These are phyloP conservation scores for Pardalotus punctatus DNA, from an alignment of 2,113 vertebrate genomes.

Conservation along the genomic window DNA sequence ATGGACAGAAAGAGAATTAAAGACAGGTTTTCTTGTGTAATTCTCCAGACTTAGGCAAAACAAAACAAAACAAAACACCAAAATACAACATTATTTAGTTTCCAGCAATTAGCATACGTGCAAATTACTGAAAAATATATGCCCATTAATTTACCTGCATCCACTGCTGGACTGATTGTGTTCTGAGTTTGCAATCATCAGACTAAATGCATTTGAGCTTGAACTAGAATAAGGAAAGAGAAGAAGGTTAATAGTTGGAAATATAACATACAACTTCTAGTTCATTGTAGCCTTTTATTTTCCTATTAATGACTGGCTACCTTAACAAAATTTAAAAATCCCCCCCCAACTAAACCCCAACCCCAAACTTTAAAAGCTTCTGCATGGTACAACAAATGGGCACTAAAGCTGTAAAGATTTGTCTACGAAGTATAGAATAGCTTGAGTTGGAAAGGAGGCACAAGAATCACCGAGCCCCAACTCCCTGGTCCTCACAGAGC, in stretches of 20 bases:
- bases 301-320: neutral
- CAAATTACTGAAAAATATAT: neutral
- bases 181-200: conserved; percentile 83
- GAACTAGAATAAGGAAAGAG: conserved; percentile 49
- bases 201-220: conserved; percentile 85
- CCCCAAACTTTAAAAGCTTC: neutral
- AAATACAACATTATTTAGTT: neutral
- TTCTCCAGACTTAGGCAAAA: neutral
- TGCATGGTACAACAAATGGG: neutral
- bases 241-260: neutral
- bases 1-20: neutral
- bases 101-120: neutral
- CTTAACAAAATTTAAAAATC: neutral
- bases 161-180: conserved; percentile 87
- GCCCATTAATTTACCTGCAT: conserved; percentile 79
- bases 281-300: neutral
- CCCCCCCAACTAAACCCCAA: neutral
- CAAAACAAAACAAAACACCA: neutral
- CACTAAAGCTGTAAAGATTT: neutral
- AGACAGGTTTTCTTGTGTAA: neutral
- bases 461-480: neutral
- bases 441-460: neutral
- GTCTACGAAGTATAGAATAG: neutral
- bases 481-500: neutral
- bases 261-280: neutral